These are phyloP conservation scores for Lutjanus argentimaculatus DNA, from an alignment of 2,797 vertebrate genomes.

Conservation along the genomic window DNA sequence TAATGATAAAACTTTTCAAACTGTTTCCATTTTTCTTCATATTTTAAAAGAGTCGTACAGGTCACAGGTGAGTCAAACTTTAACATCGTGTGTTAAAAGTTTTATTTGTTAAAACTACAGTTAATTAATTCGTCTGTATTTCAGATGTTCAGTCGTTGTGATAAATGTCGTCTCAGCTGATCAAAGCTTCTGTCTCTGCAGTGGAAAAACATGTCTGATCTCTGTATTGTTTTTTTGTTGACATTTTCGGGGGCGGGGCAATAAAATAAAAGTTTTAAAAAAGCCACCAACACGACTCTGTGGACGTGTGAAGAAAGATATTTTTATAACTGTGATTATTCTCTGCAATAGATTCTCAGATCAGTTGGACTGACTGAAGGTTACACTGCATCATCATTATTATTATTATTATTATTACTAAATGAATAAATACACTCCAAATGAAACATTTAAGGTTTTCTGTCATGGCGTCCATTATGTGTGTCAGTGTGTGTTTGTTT, in stretches of 20 bases:
- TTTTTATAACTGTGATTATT: conserved; percentile 71
- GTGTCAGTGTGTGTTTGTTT: conserved; percentile 1
- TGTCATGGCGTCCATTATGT: neutral
- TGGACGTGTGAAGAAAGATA: conserved; percentile 41
- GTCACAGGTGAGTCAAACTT: neutral
- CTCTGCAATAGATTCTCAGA: conserved; percentile 63
- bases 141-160: neutral
- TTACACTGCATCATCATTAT: conserved; percentile 48
- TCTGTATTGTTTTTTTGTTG: neutral
- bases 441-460: conserved; percentile 2
- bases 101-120: too few species aligned
- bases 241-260: neutral
- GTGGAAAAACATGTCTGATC: conserved; percentile 19
- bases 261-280: conserved; percentile 33
- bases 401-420: conserved; percentile 48
- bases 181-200: neutral
- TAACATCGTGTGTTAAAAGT: neutral
- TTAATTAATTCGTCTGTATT: neutral
- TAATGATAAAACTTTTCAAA: too few species aligned
- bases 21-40: too few species aligned
- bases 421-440: conserved; percentile 58
- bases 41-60: neutral
- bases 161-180: neutral
- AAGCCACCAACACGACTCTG: conserved; percentile 10
- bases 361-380: conserved; percentile 33